These are phyloP conservation scores for Callitettix versicolor DNA, from an alignment of 1,140 invertebrate species.

Conservation along the genomic window DNA sequence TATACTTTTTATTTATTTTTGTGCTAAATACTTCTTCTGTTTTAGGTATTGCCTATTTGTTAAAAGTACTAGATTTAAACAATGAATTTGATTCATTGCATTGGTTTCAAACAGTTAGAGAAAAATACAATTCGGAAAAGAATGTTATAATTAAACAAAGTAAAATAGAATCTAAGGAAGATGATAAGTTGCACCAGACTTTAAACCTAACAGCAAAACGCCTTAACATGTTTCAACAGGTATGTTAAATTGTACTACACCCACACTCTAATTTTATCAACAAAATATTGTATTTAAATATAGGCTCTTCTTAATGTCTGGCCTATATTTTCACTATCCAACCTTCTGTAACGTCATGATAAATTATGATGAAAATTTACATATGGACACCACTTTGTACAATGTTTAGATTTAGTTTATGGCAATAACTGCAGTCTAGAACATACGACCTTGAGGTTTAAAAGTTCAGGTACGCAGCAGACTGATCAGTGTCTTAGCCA, in stretches of 20 bases:
- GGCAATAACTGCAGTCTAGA: too few relatives aligned
- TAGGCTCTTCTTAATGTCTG: neutral
- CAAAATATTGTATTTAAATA: neutral
- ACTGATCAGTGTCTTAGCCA: too few relatives aligned
- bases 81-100: conserved; percentile 84
- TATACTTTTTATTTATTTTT: too few relatives aligned
- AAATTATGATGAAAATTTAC: too few relatives aligned
- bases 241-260: too few relatives aligned
- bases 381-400: too few relatives aligned
- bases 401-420: too few relatives aligned
- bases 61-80: conserved; percentile 52
- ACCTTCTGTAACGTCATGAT: too few relatives aligned
- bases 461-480: too few relatives aligned
- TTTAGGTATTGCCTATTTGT: conserved; percentile 55
- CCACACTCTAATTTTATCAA: neutral
- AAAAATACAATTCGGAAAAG: conserved; percentile 55
- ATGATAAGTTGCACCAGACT: conserved; percentile 87
- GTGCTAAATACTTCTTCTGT: too few relatives aligned
- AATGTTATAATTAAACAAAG: conserved; percentile 44
- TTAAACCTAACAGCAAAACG: conserved; percentile 83
- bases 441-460: too few relatives aligned
- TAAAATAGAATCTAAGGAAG: conserved; percentile 39
- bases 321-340: neutral
- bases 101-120: conserved; percentile 86
- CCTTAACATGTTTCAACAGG: conserved; percentile 63